These are phyloP conservation scores for Halocynthia roretzi DNA, from an alignment of 23 tunicate species.

Conservation along the genomic window DNA sequence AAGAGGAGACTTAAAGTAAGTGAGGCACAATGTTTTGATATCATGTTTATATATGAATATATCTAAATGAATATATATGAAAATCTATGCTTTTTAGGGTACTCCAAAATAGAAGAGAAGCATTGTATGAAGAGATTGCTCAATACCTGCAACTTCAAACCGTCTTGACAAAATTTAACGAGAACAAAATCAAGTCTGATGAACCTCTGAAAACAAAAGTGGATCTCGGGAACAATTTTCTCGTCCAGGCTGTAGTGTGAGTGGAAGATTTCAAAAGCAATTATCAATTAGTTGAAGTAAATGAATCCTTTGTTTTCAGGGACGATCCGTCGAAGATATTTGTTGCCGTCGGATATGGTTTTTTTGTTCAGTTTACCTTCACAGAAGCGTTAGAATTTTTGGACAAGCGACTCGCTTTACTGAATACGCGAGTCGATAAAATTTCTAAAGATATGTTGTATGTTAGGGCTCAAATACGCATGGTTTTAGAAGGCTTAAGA, in stretches of 20 bases:
- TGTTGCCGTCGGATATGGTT: conserved; percentile 79
- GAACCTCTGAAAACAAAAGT: conserved; percentile 66
- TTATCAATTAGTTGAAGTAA: neutral
- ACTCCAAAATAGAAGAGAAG: conserved; percentile 40
- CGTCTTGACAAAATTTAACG: conserved; percentile 27
- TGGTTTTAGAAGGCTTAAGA: conserved; percentile 63
- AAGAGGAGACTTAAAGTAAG: conserved; percentile 35
- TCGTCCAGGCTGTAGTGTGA: conserved; percentile 82
- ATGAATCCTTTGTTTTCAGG: conserved; percentile 29
- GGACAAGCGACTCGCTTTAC: conserved; percentile 20
- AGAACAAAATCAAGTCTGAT: neutral
- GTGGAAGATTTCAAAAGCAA: conserved; percentile 10
- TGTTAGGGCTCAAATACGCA: conserved; percentile 63
- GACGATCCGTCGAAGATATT: conserved; percentile 51
- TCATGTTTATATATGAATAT: neutral
- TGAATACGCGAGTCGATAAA: conserved; percentile 27
- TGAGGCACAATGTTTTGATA: neutral
- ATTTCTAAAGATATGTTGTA: conserved; percentile 40
- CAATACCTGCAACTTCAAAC: conserved; percentile 64
- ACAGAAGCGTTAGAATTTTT: conserved; percentile 64
- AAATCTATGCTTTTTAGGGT: conserved; percentile 25
- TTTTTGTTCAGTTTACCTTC: conserved; percentile 63
- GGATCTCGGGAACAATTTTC: conserved; percentile 77
- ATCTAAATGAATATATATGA: too few species aligned
- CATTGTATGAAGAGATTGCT: conserved; percentile 74